Conservation (phyloP, 2,888 invertebrate species). For the Pristionchus entomophagus region DNA sequence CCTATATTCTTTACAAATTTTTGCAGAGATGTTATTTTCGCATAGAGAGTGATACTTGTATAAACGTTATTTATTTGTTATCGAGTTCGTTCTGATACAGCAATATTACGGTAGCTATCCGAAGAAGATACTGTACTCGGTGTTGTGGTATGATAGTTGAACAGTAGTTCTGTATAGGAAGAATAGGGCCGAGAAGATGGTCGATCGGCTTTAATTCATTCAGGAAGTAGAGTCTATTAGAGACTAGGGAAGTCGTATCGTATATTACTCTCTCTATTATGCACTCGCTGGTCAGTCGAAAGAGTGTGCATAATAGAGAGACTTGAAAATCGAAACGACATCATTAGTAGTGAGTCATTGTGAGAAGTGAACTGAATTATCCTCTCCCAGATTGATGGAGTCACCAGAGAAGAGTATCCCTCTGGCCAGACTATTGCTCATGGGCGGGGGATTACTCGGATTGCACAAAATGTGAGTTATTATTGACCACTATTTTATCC, state of each 20-base stretch:
- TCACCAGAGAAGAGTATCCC: background rate
- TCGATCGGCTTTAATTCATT: too few relatives aligned
- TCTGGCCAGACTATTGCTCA: background rate
- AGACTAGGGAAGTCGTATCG: too few relatives aligned
- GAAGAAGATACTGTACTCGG: background rate
- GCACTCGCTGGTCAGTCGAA: too few relatives aligned
- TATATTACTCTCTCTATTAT: too few relatives aligned
- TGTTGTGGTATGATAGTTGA: background rate
- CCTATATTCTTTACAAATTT: slow-evolving; percentile 3
- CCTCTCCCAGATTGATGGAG: background rate
- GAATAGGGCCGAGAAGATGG: too few relatives aligned
- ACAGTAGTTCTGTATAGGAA: too few relatives aligned
- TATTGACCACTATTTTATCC: too few relatives aligned
- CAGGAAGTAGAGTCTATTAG: too few relatives aligned
- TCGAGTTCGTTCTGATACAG: background rate
- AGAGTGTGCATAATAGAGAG: too few relatives aligned
- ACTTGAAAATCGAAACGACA: too few relatives aligned
- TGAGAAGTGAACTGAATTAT: background rate
- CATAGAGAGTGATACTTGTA: slow-evolving; percentile 37
- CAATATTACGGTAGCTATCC: slow-evolving; percentile 10
- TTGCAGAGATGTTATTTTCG: slow-evolving; percentile 17
- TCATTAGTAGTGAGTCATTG: too few relatives aligned
- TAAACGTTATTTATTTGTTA: slow-evolving; percentile 31
- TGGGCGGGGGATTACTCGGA: background rate
- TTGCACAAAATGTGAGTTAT: slow-evolving; percentile 10